These are phyloP conservation scores for Drosophila micromelanica DNA, from an alignment of 1,140 invertebrate genomes.

Conservation along the genomic window DNA sequence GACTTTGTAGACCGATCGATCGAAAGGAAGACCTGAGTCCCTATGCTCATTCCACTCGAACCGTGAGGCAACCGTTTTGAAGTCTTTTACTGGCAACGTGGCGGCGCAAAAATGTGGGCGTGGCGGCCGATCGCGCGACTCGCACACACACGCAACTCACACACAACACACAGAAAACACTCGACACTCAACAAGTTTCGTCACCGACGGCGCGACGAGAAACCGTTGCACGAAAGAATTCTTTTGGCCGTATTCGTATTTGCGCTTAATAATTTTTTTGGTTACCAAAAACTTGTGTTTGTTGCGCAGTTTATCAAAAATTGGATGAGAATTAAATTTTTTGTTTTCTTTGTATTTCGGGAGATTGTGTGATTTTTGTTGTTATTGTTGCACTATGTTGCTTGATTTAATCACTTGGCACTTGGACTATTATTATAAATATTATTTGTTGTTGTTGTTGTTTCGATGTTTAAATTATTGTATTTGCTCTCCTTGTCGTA, in stretches of 20 bases:
- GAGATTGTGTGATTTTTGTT: conserved; percentile 2
- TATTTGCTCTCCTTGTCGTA: conserved; percentile 1
- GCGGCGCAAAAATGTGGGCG: conserved; percentile 64
- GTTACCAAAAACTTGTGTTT: conserved; percentile 5
- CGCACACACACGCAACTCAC: conserved; percentile 16
- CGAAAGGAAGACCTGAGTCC: conserved; percentile 84
- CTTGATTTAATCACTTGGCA: conserved; percentile 58
- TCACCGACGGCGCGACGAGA: conserved; percentile 43
- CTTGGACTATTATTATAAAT: conserved; percentile 41
- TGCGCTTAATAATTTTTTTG: conserved; percentile 13
- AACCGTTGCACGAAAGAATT: conserved; percentile 9
- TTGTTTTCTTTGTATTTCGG: neutral
- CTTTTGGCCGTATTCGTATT: conserved; percentile 1
- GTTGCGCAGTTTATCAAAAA: conserved; percentile 40
- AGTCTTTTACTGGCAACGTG: conserved; percentile 82
- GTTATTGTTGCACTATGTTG: conserved; percentile 32
- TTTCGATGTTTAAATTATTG: conserved; percentile 5
- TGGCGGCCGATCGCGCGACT: conserved; percentile 23
- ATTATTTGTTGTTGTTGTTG: conserved; percentile 14
- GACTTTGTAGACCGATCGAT: conserved; percentile 84
- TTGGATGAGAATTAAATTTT: neutral
- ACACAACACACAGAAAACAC: neutral
- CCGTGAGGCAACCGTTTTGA: conserved; percentile 84
- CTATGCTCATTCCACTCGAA: conserved; percentile 85
- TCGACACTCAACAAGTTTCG: conserved; percentile 33